Percentiles rank a stretch among this genome's conserved stretches.
Conservation (phyloP, 2,888 invertebrate genomes). For the Lithophane ornitopus region DNA sequence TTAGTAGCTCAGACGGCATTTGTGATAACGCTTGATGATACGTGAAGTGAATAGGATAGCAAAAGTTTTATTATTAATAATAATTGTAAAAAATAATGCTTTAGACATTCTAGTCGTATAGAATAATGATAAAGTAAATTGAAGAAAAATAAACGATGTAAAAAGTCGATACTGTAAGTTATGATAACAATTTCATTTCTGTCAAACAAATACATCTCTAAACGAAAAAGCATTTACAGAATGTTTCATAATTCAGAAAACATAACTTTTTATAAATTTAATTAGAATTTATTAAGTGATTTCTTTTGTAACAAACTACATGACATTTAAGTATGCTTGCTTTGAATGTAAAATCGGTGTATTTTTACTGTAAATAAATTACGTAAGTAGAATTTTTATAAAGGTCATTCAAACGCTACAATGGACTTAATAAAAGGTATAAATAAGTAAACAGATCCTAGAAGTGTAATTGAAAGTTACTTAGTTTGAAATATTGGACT, state of each 20-base stretch:
- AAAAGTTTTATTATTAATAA: constrained; percentile 60
- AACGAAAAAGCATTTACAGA: background rate
- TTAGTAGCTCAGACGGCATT: constrained; percentile 75
- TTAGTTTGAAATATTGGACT: constrained; percentile 46
- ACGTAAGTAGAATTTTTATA: constrained; percentile 42
- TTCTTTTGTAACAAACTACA: constrained; percentile 34
- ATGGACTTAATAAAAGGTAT: constrained; percentile 29
- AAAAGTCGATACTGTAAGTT: constrained; percentile 56
- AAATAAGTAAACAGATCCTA: constrained; percentile 43
- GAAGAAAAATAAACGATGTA: constrained; percentile 20
- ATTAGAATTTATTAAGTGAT: constrained; percentile 4
- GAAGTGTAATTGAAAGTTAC: constrained; percentile 46
- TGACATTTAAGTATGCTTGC: constrained; percentile 43
- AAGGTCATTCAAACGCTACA: constrained; percentile 19
- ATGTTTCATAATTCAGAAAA: constrained; percentile 21
- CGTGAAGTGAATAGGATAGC: constrained; percentile 58
- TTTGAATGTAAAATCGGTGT: constrained; percentile 56
- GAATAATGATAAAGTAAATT: constrained; percentile 30
- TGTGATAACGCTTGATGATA: constrained; percentile 80
- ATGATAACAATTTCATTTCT: constrained; percentile 16
- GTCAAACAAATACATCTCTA: background rate
- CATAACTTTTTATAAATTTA: constrained; percentile 28
- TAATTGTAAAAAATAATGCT: constrained; percentile 61
- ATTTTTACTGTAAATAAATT: constrained; percentile 56
- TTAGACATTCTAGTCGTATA: constrained; percentile 53